Conservation (phyloP, 2,888 invertebrate species). For the Matsumyia berberina region DNA sequence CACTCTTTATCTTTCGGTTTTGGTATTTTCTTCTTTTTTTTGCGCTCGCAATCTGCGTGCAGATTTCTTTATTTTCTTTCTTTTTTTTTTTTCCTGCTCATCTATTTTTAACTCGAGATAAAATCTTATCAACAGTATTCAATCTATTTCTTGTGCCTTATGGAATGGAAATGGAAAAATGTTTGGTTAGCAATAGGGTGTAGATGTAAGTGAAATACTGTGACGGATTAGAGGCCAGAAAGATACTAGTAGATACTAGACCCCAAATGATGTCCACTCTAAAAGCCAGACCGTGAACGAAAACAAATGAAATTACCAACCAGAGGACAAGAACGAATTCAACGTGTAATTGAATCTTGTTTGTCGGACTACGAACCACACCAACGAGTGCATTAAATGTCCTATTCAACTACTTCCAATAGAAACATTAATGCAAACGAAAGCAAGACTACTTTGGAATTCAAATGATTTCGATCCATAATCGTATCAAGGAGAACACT, state of each 20-base stretch:
- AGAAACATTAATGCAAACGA: too few relatives aligned
- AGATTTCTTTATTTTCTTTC: not conserved
- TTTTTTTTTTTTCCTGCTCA: constrained; percentile 4
- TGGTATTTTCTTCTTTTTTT: constrained; percentile 12
- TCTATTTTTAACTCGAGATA: constrained; percentile 66
- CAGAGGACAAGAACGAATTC: too few relatives aligned
- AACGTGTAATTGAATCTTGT: too few relatives aligned
- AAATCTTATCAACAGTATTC: constrained; percentile 68
- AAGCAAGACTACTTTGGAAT: too few relatives aligned
- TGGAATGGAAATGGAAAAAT: constrained; percentile 28
- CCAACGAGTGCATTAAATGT: too few relatives aligned
- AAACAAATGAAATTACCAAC: too few relatives aligned
- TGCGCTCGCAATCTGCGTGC: constrained; percentile 27
- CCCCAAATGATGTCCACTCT: too few relatives aligned
- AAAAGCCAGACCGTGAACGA: too few relatives aligned
- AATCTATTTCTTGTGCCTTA: constrained; percentile 53
- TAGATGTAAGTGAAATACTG: not conserved
- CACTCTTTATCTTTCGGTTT: constrained; percentile 23
- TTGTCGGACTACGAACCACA: too few relatives aligned
- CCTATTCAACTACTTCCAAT: too few relatives aligned
- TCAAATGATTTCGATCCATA: too few relatives aligned
- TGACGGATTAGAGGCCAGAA: not conserved
- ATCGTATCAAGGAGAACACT: too few relatives aligned
- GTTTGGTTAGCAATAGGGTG: not conserved
- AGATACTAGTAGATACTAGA: not conserved